phyloP scores from a whole-genome alignment of 2,797 vertebrate genomes.

The Perdix hodgsoniae region DNA sequence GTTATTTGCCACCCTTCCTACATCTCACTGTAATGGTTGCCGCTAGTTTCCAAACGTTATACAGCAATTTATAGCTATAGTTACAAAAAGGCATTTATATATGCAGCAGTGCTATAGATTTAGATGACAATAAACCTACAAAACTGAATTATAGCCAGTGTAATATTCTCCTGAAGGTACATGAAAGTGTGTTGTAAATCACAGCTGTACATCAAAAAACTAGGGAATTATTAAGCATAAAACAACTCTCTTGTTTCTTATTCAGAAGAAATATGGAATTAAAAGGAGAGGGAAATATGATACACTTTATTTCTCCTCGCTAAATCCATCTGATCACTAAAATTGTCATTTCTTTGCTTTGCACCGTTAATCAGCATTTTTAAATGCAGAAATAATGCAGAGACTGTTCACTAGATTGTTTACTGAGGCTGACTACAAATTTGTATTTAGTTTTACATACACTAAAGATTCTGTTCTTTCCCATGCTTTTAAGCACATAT shows the following conservation, averaged over 20 bases:
- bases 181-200: background rate
- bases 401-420: background rate
- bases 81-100: background rate
- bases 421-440: background rate
- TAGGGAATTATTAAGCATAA: background rate
- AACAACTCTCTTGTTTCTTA: background rate
- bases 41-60: background rate
- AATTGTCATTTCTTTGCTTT: background rate
- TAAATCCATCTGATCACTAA: background rate
- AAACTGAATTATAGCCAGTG: background rate
- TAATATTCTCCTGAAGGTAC: background rate
- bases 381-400: background rate
- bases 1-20: background rate
- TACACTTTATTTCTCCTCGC: background rate
- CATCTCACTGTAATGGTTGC: background rate
- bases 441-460: background rate
- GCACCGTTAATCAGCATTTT: background rate
- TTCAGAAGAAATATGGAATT: background rate
- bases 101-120: background rate
- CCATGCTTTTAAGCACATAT: background rate
- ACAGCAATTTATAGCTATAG: background rate
- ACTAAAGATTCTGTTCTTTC: background rate
- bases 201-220: background rate
- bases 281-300: too few species aligned
- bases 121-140: background rate